Conservation (phyloP, 2,113 vertebrate genomes). For the Salvator merianae region DNA sequence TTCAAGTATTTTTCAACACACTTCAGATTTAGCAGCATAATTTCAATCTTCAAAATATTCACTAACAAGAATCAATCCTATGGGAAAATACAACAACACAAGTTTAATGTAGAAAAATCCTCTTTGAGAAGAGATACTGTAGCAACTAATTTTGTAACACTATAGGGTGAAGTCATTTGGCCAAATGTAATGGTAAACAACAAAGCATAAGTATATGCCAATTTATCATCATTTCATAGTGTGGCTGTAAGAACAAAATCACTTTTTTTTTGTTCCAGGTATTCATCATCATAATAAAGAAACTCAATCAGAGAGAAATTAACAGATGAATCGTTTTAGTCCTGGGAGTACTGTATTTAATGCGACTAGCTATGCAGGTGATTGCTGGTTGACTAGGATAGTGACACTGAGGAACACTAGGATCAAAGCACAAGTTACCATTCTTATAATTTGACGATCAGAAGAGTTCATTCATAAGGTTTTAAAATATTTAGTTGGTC, state of each 20-base stretch:
- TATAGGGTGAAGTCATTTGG: neutral
- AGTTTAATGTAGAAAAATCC: slow-evolving; percentile 46
- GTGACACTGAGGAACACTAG: neutral
- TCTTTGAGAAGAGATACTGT: slow-evolving; percentile 14
- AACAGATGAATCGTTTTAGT: neutral
- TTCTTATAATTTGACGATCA: neutral
- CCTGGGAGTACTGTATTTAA: neutral
- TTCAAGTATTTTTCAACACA: slow-evolving; percentile 54
- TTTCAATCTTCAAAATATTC: slow-evolving; percentile 50
- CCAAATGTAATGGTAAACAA: neutral
- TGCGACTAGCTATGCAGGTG: neutral
- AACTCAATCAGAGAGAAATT: neutral
- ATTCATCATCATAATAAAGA: neutral
- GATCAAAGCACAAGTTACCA: neutral
- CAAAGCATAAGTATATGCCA: neutral
- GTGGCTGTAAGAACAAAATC: neutral
- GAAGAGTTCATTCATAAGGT: neutral
- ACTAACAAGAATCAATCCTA: slow-evolving; percentile 63
- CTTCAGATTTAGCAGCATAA: slow-evolving; percentile 46
- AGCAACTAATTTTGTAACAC: slow-evolving; percentile 12
- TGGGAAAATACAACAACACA: slow-evolving; percentile 46
- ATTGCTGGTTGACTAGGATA: neutral
- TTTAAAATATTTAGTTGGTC: neutral
- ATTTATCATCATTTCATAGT: neutral
- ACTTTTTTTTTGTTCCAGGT: neutral